Percentiles rank a stretch among this genome's conserved stretches.
These are phyloP conservation scores for Orthonyx spaldingii DNA, from an alignment of 2,113 vertebrate species.

Conservation along the genomic window DNA sequence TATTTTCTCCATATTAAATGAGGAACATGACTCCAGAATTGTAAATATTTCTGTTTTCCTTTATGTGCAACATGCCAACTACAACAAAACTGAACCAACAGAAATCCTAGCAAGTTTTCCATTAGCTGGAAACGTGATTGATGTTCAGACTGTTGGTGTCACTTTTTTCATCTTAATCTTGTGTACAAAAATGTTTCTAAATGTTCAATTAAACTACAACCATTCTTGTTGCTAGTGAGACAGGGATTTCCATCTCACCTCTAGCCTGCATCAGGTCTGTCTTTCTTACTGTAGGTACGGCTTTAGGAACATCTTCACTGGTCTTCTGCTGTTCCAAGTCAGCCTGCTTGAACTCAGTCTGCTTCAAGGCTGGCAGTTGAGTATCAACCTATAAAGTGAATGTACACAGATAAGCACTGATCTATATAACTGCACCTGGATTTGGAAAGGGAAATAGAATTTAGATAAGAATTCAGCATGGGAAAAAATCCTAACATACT, in stretches of 20 bases:
- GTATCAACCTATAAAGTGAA: background rate
- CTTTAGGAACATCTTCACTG: background rate
- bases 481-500: background rate
- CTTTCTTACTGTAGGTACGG: background rate
- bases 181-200: background rate
- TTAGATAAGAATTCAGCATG: background rate
- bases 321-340: background rate
- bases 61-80: background rate
- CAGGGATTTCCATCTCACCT: constrained; percentile 3
- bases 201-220: background rate
- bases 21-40: background rate
- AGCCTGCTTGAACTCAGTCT: background rate
- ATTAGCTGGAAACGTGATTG: background rate
- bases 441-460: background rate
- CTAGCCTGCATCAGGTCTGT: background rate
- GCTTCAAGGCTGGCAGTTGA: background rate
- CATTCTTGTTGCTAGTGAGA: background rate
- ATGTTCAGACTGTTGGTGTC: background rate
- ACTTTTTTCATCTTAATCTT: background rate
- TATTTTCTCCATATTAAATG: background rate
- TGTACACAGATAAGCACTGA: background rate
- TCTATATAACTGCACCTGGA: background rate
- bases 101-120: background rate
- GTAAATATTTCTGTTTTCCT: background rate
- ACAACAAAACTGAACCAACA: background rate